Evolutionary conservation across 23 tunicate species (phyloP).

Genomic region (Clavelina lepadiformis): DNA sequence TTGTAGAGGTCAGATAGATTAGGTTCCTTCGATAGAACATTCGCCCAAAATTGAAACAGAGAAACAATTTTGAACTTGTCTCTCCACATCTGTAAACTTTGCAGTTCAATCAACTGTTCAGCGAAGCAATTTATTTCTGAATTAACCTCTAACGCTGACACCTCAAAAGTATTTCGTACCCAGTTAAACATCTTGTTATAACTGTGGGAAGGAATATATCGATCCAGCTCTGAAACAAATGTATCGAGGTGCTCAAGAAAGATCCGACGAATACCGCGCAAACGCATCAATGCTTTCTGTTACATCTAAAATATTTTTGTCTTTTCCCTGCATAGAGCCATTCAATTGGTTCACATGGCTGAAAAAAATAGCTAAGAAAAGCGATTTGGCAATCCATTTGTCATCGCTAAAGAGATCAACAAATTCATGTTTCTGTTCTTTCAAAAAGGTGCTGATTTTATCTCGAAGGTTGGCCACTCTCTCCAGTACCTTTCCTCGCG

Average conservation of each 20-base stretch:
- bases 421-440: no score
- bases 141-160: constrained; percentile 38
- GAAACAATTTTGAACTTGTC: constrained; percentile 26
- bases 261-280: constrained; percentile 18
- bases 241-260: constrained; percentile 28
- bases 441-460: constrained; percentile 4
- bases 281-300: constrained; percentile 17
- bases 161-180: constrained; percentile 40
- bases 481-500: constrained; percentile 23
- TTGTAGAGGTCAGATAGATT: constrained; percentile 25
- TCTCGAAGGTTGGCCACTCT: constrained; percentile 18
- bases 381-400: constrained; percentile 55
- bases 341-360: constrained; percentile 27
- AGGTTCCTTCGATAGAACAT: constrained; percentile 22
- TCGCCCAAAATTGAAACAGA: constrained; percentile 35
- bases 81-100: constrained; percentile 45
- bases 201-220: constrained; percentile 23
- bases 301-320: constrained; percentile 10
- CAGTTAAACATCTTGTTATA: constrained; percentile 35
- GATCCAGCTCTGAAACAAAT: constrained; percentile 28
- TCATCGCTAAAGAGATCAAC: constrained; percentile 21
- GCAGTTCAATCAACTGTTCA: constrained; percentile 37
- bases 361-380: constrained; percentile 40
- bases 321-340: constrained; percentile 22
- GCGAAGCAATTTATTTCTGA: constrained; percentile 24